Percentiles rank a stretch among this genome's conserved stretches.
Conservation (phyloP, 2,113 vertebrate genomes). For the Phainopepla nitens region DNA sequence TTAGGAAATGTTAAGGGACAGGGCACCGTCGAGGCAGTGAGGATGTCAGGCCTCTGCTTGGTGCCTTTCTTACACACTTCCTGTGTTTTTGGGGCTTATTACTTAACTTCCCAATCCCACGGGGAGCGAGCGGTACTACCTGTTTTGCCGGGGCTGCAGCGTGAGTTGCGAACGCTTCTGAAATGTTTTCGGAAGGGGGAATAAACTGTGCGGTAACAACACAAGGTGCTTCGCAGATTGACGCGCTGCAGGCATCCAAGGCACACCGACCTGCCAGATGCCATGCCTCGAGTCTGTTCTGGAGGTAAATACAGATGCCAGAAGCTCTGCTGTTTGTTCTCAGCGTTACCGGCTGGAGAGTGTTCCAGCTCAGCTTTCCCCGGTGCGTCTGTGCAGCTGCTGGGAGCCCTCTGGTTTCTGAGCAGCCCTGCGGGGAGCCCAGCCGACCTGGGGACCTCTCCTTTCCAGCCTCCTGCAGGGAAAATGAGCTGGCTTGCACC, state of each 20-base stretch:
- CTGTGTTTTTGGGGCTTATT: neutral
- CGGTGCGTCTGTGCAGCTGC: rapidly evolving
- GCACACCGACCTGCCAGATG: neutral
- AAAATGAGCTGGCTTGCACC: neutral
- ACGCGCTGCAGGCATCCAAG: neutral
- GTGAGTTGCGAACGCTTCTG: neutral
- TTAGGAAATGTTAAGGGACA: neutral
- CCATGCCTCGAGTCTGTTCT: neutral
- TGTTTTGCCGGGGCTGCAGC: neutral
- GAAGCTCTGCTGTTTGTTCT: neutral
- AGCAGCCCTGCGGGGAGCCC: neutral
- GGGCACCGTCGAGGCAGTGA: neutral
- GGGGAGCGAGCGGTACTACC: neutral
- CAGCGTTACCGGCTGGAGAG: neutral
- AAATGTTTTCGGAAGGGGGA: neutral
- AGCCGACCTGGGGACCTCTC: neutral
- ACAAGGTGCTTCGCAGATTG: neutral
- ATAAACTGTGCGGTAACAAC: neutral
- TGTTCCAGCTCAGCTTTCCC: neutral
- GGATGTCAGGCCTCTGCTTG: neutral
- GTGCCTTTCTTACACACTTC: neutral
- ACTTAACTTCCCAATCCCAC: neutral
- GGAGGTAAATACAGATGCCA: neutral
- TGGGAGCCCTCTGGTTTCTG: neutral
- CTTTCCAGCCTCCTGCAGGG: neutral